Evolutionary conservation across 2,888 invertebrate genomes (phyloP).

Genomic region (Nemotelus pantherinus): DNA sequence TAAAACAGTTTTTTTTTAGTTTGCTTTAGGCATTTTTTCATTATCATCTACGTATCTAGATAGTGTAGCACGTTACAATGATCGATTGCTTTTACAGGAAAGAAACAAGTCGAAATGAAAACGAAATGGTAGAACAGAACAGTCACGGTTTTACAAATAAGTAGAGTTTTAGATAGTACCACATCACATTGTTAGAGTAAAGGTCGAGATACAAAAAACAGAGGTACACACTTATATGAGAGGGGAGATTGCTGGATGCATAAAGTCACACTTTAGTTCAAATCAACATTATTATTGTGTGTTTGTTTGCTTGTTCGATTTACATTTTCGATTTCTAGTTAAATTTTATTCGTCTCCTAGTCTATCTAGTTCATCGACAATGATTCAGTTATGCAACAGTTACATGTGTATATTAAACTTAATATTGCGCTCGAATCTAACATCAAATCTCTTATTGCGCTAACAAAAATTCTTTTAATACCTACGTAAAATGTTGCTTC

Average conservation of each 20-base stretch:
- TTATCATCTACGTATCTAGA: conserved; percentile 2
- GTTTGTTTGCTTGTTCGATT: not conserved
- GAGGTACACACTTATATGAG: conserved; percentile 5
- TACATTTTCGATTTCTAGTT: not conserved
- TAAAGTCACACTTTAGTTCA: conserved; percentile 14
- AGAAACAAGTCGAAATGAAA: not conserved
- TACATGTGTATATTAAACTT: too few relatives aligned
- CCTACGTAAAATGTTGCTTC: conserved; percentile 23
- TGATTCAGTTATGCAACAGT: not conserved
- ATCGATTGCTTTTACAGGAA: not conserved
- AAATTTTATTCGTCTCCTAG: conserved; percentile 44
- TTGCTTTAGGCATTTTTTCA: not conserved
- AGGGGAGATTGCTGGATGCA: not conserved
- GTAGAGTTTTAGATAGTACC: conserved; percentile 57
- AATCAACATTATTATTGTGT: conserved; percentile 20
- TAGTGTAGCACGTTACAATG: conserved; percentile 16
- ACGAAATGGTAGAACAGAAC: conserved; percentile 17
- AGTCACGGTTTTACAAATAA: conserved; percentile 27
- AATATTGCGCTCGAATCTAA: too few relatives aligned
- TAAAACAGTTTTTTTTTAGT: not conserved
- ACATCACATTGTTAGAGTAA: conserved; percentile 53
- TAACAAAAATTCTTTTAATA: not conserved
- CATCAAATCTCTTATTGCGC: too few relatives aligned
- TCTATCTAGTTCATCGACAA: not conserved
- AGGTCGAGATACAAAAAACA: conserved; percentile 39